Base-by-base conservation (phyloP, 2,113 vertebrate species). In the Actenoides hombroni region DNA sequence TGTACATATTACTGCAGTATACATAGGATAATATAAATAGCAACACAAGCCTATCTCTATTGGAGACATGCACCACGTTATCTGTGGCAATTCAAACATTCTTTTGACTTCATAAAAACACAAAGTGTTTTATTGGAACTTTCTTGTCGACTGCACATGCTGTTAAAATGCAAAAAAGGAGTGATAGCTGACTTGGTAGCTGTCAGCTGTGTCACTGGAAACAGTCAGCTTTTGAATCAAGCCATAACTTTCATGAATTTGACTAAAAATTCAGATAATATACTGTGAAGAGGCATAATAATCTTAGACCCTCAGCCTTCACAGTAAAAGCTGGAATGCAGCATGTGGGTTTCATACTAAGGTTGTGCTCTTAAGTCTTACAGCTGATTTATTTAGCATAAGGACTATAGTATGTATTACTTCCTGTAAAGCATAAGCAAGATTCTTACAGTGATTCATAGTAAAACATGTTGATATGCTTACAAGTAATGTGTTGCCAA, bases 371-470 rank as follows among this genome's bases (percentile, higher is more conserved):
- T 59, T 39, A 29, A 74, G 46, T 48, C 16, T 7, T 53, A 6
- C 21, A 76, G 44, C 95, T 89, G 94, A 5, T 94, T 92, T 82
- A 54, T 80, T 84, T 54, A 80, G 91, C 92, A 48, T 70, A n/a
- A 80, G 64, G 65, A 39, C 54, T 31, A 3, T 71, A 82, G 84
- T 16, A 35, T 20, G 33, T 6, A 31, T 49, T 83, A 11, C 28
- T 92, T 84, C 63, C 60, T 75, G 81, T 35, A 8, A 21, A 35
- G 6, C 49, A 70, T 14, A 69, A 67, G 28, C 73, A 25, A 83
- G 51, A 39, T 64, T 51, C 59, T 78, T 56, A 33, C 76, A 96
- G 59, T 75, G 94, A 49, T 74, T 63, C 90, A 69, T 28, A 46
- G 51, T 13, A 67, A 33, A 83, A 68, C 79, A 16, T 2, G 46